These are phyloP conservation scores for Limnephilus auricula DNA, from an alignment of 2,888 invertebrate species.

Conservation along the genomic window DNA sequence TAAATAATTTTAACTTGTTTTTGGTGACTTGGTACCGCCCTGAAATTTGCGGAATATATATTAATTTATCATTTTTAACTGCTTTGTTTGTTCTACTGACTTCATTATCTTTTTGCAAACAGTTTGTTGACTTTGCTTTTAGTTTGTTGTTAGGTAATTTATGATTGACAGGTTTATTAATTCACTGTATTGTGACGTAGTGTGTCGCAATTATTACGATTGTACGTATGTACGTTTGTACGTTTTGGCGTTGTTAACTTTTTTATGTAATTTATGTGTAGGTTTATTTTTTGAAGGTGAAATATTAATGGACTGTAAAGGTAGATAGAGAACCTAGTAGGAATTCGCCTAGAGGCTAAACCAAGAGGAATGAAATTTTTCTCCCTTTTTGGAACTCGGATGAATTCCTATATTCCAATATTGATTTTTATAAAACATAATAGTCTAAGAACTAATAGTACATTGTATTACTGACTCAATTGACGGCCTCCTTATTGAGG, in stretches of 20 bases:
- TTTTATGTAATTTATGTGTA: neutral
- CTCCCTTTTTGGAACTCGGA: neutral
- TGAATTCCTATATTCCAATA: too few species aligned
- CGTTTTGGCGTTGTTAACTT: neutral
- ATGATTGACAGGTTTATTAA: neutral
- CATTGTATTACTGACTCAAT: too few species aligned
- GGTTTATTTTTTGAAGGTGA: neutral
- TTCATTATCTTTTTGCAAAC: neutral
- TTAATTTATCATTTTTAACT: neutral
- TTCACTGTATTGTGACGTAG: neutral
- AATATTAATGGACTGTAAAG: neutral
- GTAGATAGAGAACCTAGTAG: too few species aligned
- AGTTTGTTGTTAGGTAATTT: neutral
- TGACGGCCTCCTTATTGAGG: too few species aligned
- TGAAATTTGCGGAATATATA: neutral
- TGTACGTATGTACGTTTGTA: neutral
- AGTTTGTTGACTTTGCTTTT: neutral
- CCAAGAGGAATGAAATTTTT: too few species aligned
- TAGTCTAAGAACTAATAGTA: too few species aligned
- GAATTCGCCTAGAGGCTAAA: too few species aligned
- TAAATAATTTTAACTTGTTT: neutral
- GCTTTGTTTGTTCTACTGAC: neutral
- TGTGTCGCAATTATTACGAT: neutral
- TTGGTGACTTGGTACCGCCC: neutral
- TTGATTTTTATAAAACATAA: too few species aligned